Base-by-base conservation (phyloP, 2,888 invertebrate species). In the Synergus umbraculus region DNA sequence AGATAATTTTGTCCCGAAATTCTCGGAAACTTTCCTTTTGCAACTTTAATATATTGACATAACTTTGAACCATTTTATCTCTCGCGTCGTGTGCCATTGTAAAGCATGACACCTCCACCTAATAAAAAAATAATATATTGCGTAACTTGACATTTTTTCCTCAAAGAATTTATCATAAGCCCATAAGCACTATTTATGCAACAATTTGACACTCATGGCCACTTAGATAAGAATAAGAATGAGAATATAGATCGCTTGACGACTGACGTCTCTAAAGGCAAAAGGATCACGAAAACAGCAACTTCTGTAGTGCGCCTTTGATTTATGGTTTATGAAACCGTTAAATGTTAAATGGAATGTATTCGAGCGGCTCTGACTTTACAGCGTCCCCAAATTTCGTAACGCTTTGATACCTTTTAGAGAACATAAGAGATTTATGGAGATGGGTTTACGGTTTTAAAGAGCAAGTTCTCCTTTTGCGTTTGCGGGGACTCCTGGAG, bases 341-440 rank as follows among this genome's bases (percentile, higher is more conserved):
- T 69, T 69, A 69, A 69, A 69, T 37, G 37, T n/a, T 73, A 73
- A 73, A 73, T 54, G 73, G 18, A 49, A 37, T 73, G 73, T 54
- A 73, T 44, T 67, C 67, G 46, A 67, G 67, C 43, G 22, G 67
- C 22, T 78, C 15, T n/a, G 43, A 54, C 63, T 78, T 78, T 69
- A 78, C 69, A 46, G 41, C 43, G 44, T 46, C 43, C 69, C 43
- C 43, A 69, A 78, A 69, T 78, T 78, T 78, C 60, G 78, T 60
- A 78, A 78, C 78, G 69, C 58, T 29, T 41, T 69, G 69, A 58
- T 73, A 54, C 73, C 43, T 67, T 78, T 78, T 46, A 60, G 22
- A 44, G 64, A 77, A 77, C 29, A 73, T 54, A n/a, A 54, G 37
- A 49, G 73, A 73, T 73, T 73, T 73, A 73, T 73, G 73, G 54